phyloP scores from a whole-genome alignment of 2,888 invertebrate genomes.

The Entomobrya multifasciata region DNA sequence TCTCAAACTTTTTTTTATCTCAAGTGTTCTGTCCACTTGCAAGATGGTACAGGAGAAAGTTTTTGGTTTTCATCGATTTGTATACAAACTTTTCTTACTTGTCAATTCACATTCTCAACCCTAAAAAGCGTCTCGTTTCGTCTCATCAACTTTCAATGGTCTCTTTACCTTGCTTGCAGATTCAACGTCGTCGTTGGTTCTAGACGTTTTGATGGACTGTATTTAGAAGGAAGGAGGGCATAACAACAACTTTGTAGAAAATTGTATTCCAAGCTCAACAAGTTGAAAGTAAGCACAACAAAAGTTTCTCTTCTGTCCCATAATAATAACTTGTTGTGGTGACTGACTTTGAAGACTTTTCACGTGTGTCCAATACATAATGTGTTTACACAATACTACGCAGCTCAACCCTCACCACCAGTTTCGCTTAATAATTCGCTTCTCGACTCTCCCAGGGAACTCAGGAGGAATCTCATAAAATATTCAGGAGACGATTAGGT shows the following conservation, averaged over 20 bases:
- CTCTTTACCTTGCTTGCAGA: neutral
- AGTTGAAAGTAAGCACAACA: slow-evolving; percentile 6
- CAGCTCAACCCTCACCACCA: too few species aligned
- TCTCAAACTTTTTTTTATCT: neutral
- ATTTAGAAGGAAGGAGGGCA: neutral
- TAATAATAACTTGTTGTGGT: too few species aligned
- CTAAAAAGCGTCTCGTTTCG: neutral
- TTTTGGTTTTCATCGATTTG: neutral
- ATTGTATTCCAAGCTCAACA: neutral
- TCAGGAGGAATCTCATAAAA: slow-evolving; percentile 41
- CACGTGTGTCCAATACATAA: slow-evolving; percentile 38
- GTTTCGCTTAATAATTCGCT: neutral
- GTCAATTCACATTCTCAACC: neutral
- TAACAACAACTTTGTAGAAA: neutral
- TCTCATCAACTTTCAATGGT: slow-evolving; percentile 20
- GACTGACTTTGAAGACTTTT: neutral
- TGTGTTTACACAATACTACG: slow-evolving; percentile 31
- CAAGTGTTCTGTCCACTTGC: neutral
- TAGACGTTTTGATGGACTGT: slow-evolving; percentile 23
- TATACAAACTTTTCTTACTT: too few species aligned
- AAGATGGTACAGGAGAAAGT: neutral
- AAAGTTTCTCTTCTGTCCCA: too few species aligned
- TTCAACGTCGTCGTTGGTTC: neutral
- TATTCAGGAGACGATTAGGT: slow-evolving; percentile 47
- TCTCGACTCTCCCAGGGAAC: neutral